phyloP scores from a whole-genome alignment of 2,888 invertebrate species.

The Masnerella sp. region DNA sequence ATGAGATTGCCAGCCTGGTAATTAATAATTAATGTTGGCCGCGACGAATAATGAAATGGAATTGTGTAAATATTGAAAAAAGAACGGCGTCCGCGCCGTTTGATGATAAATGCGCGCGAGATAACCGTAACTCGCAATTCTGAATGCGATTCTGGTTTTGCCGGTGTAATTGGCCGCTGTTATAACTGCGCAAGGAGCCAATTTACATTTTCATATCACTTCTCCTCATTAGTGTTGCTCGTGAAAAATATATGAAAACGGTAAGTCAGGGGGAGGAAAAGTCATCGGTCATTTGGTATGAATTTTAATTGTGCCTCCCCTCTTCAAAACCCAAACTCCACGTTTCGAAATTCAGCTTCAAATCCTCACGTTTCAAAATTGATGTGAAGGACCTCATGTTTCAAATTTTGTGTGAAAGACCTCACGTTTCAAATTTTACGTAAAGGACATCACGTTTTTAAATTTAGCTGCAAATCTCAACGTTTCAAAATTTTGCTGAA shows the following conservation, averaged over 20 bases:
- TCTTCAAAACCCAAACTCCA: no score
- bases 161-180: constrained; percentile 43
- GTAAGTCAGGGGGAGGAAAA: no score
- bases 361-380: no score
- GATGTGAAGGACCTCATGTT: no score
- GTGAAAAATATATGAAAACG: constrained; percentile 45
- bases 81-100: constrained; percentile 39
- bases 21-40: constrained; percentile 17
- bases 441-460: no score
- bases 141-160: constrained; percentile 43
- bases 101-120: constrained; percentile 46
- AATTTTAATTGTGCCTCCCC: constrained; percentile 20
- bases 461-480: no score
- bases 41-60: constrained; percentile 10
- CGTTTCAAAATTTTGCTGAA: no score
- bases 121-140: constrained; percentile 50
- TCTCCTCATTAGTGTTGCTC: constrained; percentile 38
- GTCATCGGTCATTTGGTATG: not conserved
- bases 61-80: constrained; percentile 44
- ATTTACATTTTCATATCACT: constrained; percentile 46
- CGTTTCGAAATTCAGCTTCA: no score
- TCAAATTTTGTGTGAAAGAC: no score
- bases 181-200: constrained; percentile 43
- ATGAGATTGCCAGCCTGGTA: constrained; percentile 6
- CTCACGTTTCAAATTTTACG: no score